These are phyloP conservation scores for Julus scanicus DNA, from an alignment of 2,888 invertebrate species.

Conservation along the genomic window DNA sequence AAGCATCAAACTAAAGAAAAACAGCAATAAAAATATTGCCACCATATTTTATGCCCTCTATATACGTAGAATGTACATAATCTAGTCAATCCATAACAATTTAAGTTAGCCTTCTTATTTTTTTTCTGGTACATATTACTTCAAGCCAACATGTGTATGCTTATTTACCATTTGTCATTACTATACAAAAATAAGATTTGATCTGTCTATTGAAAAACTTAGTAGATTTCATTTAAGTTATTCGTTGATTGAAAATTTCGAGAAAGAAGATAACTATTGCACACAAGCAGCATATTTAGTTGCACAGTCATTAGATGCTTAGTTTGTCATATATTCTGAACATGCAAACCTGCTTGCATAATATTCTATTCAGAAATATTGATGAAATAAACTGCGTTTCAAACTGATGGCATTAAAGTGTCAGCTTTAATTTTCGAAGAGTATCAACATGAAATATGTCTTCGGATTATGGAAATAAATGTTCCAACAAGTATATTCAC, in stretches of 20 bases:
- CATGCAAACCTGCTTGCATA: no score
- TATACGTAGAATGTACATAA: neutral
- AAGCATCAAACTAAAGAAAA: neutral
- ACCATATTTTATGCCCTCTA: neutral
- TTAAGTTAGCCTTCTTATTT: neutral
- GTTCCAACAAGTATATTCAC: slow-evolving; percentile 13
- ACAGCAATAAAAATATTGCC: neutral
- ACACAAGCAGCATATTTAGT: neutral
- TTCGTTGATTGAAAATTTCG: no score
- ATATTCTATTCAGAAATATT: neutral
- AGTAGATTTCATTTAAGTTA: no score
- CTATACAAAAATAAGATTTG: no score
- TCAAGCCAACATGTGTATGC: no score
- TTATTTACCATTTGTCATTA: no score
- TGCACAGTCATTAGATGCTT: no score
- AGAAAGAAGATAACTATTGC: neutral
- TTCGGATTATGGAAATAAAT: slow-evolving; percentile 47
- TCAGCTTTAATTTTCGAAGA: slow-evolving; percentile 30
- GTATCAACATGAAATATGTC: slow-evolving; percentile 30
- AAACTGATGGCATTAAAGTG: slow-evolving; percentile 15
- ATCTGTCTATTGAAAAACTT: no score
- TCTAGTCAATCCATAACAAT: neutral
- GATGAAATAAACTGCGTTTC: neutral
- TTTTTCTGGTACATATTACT: no score
- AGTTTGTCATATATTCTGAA: no score